These are phyloP conservation scores for Cyanoderma ruficeps DNA, from an alignment of 2,113 vertebrate species.

Conservation along the genomic window DNA sequence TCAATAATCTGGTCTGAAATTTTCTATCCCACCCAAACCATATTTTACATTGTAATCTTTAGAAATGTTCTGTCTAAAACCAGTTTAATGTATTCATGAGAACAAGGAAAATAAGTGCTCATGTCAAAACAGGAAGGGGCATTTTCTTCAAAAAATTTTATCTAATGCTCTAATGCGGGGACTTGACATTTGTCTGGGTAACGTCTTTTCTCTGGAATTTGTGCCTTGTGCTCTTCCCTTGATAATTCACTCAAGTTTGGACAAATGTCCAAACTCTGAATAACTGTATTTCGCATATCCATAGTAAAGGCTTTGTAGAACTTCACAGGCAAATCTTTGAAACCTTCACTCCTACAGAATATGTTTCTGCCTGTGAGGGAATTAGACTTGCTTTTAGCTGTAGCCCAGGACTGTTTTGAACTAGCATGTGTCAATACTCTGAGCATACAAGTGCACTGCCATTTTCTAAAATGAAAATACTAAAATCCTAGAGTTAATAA, in stretches of 20 bases:
- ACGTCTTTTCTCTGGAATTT: background rate
- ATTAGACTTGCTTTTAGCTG: background rate
- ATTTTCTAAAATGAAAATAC: background rate
- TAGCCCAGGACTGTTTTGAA: background rate
- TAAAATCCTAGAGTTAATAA: background rate
- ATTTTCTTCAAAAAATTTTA: background rate
- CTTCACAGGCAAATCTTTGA: background rate
- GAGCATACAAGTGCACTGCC: background rate
- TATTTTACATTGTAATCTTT: background rate
- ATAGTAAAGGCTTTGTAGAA: background rate
- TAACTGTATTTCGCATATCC: background rate
- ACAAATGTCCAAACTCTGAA: background rate
- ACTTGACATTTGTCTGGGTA: background rate
- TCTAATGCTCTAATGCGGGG: background rate
- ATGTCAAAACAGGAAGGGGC: background rate
- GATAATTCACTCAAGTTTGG: background rate
- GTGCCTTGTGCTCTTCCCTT: background rate
- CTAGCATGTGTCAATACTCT: background rate
- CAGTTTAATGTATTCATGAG: background rate
- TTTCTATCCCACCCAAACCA: background rate
- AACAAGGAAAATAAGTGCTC: background rate
- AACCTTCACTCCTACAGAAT: background rate
- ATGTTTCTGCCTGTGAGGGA: background rate
- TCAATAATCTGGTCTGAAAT: background rate
- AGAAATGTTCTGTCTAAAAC: background rate